Conservation (phyloP, 2,113 vertebrate species). For the Geococcyx californianus region DNA sequence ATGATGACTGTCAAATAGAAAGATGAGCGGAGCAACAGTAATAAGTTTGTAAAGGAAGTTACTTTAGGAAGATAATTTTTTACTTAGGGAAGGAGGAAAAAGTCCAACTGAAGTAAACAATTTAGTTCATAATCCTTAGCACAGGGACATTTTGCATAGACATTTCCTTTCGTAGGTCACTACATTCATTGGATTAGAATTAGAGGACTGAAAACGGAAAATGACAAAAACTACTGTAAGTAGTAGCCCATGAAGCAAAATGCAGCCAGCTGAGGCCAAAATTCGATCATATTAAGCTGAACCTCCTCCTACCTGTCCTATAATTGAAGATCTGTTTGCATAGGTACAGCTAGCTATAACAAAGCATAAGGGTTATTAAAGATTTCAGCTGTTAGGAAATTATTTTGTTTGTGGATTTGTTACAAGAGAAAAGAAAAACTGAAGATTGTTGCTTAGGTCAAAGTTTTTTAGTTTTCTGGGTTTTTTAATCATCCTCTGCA, state of each 20-base stretch:
- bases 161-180: constrained; percentile 31
- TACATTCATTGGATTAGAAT: neutral
- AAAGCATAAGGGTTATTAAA: neutral
- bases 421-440: neutral
- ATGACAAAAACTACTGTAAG: neutral
- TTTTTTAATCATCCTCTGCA: neutral
- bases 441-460: constrained; percentile 21
- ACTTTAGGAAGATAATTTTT: constrained; percentile 22
- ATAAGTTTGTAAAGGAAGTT: constrained; percentile 4
- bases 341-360: neutral
- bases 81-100: constrained; percentile 28
- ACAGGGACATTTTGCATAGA: neutral
- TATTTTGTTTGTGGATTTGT: neutral
- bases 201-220: neutral
- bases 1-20: constrained; percentile 1
- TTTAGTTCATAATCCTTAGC: constrained; percentile 17
- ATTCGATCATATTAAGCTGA: neutral
- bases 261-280: neutral
- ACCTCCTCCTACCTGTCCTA: neutral
- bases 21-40: neutral
- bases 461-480: neutral
- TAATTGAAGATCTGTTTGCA: neutral
- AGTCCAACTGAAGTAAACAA: constrained; percentile 21
- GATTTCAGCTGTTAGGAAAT: neutral
- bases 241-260: neutral